A percentile compares a stretch with the other conserved stretches of the same genome.
phyloP scores from a whole-genome alignment of 2,113 vertebrate genomes.

The Microcebus jonahi region DNA sequence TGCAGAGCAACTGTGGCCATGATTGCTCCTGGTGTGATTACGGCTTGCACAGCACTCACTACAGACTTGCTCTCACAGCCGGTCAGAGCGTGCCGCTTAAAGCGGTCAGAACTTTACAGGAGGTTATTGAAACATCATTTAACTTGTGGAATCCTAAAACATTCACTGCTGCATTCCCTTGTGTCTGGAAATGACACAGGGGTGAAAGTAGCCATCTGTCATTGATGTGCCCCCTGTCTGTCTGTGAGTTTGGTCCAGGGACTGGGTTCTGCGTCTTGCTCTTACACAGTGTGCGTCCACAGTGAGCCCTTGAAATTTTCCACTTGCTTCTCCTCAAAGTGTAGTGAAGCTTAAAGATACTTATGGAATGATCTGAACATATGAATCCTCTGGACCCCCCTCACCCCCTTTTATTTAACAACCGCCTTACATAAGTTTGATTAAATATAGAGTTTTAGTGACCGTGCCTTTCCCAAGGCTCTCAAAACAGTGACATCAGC shows the following conservation, averaged over 20 bases:
- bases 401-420: fast-evolving
- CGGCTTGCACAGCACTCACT: fast-evolving
- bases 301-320: background rate
- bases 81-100: too few relatives aligned
- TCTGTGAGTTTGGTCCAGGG: background rate
- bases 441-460: too few relatives aligned
- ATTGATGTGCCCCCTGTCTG: background rate
- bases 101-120: background rate
- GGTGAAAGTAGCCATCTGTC: fast-evolving
- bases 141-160: background rate
- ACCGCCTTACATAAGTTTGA: fast-evolving
- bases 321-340: background rate
- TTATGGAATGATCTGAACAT: fast-evolving
- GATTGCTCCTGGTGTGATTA: fast-evolving
- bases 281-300: background rate
- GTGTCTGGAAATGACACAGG: background rate
- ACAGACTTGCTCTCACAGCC: background rate
- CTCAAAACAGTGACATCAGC: too few relatives aligned
- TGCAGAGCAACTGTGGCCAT: too few relatives aligned
- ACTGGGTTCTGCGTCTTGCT: background rate
- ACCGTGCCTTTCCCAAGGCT: too few relatives aligned
- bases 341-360: background rate
- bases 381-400: fast-evolving
- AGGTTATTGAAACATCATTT: background rate
- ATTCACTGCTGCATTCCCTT: background rate